Evolutionary conservation across 2,888 invertebrate genomes (phyloP), one percentile per base, ranked within the genome.

Genomic region (Eristalis tenax): DNA sequence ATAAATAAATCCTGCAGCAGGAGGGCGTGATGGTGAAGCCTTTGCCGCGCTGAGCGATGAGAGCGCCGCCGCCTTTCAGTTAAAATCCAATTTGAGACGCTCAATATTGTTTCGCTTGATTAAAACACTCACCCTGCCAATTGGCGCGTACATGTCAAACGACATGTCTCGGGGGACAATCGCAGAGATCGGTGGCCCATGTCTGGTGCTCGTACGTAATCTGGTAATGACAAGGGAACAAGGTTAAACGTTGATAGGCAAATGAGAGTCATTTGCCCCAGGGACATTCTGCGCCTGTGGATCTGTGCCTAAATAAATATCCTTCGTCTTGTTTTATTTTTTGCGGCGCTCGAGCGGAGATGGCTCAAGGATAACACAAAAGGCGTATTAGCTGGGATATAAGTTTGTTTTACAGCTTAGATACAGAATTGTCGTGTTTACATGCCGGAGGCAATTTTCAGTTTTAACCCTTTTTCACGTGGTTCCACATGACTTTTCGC

Each of bases 101-200:
- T 77, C 85, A 73, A 82, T 85, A 85, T 81, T 85, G 77, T 85
- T 82, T 85, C 69, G 77, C 82, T 85, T 85, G 85, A 85, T 82
- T 85, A 77, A 85, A 85, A 77, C 68, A 77, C 85, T 38, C 77
- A 65, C 35, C 64, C 77, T 40, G 38, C 63, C 81, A 63, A 57
- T 81, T 40, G 69, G 66, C 50, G 50, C 38, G 57, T 66, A 32
- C 66, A 64, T 66, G 68, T 75, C 76, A 71, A 77, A 77, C 64
- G 73, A 68, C 23, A 11, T 8, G 50, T 71, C 66, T 66, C 70
- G 68, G 66, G 50, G n/a, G 18, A 13, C 56, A 5, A 15, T 8
- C 18, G 5, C 73, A 57, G 56, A 43, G 50, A 18, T 50, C 18
- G 18, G 50, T n/a, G 50, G 18, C 6, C 68, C 57, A 13, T 11